Base-by-base conservation (phyloP, 2,113 vertebrate genomes). In the Epinephelus lanceolatus region DNA sequence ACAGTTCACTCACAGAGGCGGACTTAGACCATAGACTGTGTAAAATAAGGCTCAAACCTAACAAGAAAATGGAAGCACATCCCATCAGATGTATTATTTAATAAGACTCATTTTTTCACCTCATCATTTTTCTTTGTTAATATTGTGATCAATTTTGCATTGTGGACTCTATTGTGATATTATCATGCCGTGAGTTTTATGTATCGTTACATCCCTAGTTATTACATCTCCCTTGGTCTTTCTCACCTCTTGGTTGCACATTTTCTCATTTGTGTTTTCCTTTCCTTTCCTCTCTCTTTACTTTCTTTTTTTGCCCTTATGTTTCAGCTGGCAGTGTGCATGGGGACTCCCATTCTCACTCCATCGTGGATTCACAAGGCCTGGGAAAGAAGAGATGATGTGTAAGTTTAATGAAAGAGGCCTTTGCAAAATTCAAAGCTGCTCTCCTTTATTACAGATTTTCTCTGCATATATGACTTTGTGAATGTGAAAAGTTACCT, bases 311-410 rank as follows among this genome's bases (percentile, higher is more conserved):
- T 12, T 80, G 14, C 13, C 15, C 1, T 79, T 15, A 9, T 61
- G 8, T 61, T 61, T 40, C 76, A 99, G 98, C 88, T 98, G 94
- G 98, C 98, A 42, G 98, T 99, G 60, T 98, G 97, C 82, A 95
- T 99, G 93, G 98, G 98, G 45, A 97, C 97, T 47, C 98, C 98
- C 57, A 99, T 99, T 7, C 94, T 99, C 92, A 98, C 96, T 83
- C 95, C 97, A 71, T 95, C 96, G 45, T 99, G 98, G 98, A 98
- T 99, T 93, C 95, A 95, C 67, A 96, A 97, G 83, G 94, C 98
- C 45, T 99, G 98, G 98, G 97, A 98, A 85, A 97, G 90, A 83
- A 96, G 96, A 89, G 94, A 99, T 90, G 96, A 99, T 60, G 88
- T 95, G 98, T 97, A 94, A 93, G 96, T 96, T 40, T 3, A 47